Percentiles rank a stretch among this genome's conserved stretches.
Evolutionary conservation across 2,797 vertebrate genomes (phyloP).

Genomic region (Ispidina picta): DNA sequence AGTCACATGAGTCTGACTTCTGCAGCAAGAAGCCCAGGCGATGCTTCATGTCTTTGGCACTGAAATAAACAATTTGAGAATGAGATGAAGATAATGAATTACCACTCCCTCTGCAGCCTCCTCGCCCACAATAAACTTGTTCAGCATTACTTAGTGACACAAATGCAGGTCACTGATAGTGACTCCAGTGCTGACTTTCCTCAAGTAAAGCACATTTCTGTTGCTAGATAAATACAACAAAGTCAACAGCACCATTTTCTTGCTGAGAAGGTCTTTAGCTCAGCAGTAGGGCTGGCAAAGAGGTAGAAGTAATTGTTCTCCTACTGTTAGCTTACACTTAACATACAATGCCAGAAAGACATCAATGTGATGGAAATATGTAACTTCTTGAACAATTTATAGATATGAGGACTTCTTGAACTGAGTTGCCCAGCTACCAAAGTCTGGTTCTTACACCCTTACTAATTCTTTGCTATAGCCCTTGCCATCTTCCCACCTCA

Average conservation of each 20-base stretch:
- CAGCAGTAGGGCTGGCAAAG: background rate
- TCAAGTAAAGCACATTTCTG: background rate
- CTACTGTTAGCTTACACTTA: background rate
- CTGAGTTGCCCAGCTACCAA: background rate
- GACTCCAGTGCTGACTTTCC: background rate
- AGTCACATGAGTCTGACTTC: slow-evolving; percentile 86
- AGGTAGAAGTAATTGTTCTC: background rate
- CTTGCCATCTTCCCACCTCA: background rate
- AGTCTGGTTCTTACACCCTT: background rate
- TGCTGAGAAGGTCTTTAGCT: background rate
- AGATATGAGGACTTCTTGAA: background rate
- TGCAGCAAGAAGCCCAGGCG: slow-evolving; percentile 91
- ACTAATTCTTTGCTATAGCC: background rate
- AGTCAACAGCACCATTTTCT: background rate
- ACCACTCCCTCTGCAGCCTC: background rate
- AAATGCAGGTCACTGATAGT: background rate
- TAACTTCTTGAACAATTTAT: background rate
- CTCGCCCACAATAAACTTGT: background rate
- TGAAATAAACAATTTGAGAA: slow-evolving; percentile 55
- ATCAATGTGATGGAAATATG: background rate
- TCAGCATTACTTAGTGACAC: background rate
- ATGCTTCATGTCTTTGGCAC: slow-evolving; percentile 95
- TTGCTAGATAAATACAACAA: background rate
- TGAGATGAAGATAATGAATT: background rate
- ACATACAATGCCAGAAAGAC: background rate